Evolutionary conservation across 2,113 vertebrate genomes (phyloP), one percentile per base, ranked within the genome.

Genomic region (Sitta europaea): DNA sequence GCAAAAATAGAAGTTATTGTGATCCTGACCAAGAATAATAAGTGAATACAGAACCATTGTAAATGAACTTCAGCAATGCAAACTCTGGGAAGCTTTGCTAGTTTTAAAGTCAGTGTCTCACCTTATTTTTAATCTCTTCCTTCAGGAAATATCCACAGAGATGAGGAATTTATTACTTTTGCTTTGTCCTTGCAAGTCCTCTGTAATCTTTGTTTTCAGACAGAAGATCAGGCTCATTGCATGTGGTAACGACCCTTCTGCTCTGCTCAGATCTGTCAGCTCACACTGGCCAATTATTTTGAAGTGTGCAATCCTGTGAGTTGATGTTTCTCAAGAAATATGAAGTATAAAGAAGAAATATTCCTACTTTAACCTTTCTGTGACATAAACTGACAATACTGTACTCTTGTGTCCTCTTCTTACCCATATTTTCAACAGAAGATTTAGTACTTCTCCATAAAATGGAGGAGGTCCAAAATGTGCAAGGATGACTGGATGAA

Each of bases 111-210:
- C 24, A 17, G 5, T n/a, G 38, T 51, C 27, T 57, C 78, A 66
- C 35, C 18, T 62, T 58, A 35, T 29, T 62, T 21, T 48, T 53
- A 25, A n/a, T 40, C 31, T 21, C 29, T 86, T 71, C 16, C 57
- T 68, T 72, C 57, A 63, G 62, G 75, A 94, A 65, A 75, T 18
- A 79, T 19, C 29, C 33, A n/a, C 4, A 35, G 58, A 35, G 35
- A 47, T 7, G 71, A 85, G 36, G 51, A 90, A 78, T 40, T 12
- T 33, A 7, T 40, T 55, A 8, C 31, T 55, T 91, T 66, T 54
- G 33, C 78, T 71, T 85, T 43, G 74, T 75, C 86, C 66, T 93
- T 96, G 66, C 38, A 43, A 78, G 35, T 68, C 75, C 38, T 88
- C 61, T 47, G 48, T 24, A 78, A 86, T 75, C 61, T 81, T 53